These are phyloP conservation scores for Corythornis vintsioides DNA, from an alignment of 2,113 vertebrate genomes.

Conservation along the genomic window DNA sequence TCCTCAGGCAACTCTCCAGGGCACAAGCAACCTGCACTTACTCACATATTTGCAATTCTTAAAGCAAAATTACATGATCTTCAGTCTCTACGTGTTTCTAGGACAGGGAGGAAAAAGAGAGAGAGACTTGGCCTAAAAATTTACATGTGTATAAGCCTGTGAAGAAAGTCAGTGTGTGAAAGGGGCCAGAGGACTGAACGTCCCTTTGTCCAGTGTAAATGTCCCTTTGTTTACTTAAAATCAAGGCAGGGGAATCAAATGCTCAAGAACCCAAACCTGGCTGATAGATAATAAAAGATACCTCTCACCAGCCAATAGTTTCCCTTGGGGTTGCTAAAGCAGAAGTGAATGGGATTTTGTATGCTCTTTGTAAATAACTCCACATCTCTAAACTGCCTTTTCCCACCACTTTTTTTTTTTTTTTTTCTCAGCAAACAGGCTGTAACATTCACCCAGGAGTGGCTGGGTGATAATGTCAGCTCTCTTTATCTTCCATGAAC, in stretches of 20 bases:
- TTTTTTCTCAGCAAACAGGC: not conserved
- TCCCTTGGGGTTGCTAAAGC: not conserved
- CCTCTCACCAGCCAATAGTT: not conserved
- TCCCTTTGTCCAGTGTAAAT: not conserved
- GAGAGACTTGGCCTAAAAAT: not conserved
- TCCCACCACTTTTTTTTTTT: not conserved
- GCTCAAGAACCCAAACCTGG: not conserved
- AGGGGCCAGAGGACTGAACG: not conserved
- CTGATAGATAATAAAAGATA: not conserved
- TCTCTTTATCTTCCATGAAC: not conserved
- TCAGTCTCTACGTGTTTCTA: not conserved
- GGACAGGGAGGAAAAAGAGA: not conserved
- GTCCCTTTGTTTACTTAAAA: conserved; percentile 2
- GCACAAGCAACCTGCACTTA: not conserved
- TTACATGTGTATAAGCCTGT: conserved; percentile 17
- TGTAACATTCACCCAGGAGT: not conserved
- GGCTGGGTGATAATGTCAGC: not conserved
- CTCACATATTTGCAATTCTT: not conserved
- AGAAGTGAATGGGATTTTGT: not conserved
- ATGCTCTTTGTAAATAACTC: not conserved
- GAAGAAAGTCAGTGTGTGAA: not conserved
- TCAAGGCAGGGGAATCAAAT: not conserved
- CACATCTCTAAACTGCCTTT: not conserved
- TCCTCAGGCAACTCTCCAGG: not conserved
- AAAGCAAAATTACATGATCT: not conserved